These are phyloP conservation scores for Dynastes maya DNA, from an alignment of 2,888 invertebrate genomes.

Conservation along the genomic window DNA sequence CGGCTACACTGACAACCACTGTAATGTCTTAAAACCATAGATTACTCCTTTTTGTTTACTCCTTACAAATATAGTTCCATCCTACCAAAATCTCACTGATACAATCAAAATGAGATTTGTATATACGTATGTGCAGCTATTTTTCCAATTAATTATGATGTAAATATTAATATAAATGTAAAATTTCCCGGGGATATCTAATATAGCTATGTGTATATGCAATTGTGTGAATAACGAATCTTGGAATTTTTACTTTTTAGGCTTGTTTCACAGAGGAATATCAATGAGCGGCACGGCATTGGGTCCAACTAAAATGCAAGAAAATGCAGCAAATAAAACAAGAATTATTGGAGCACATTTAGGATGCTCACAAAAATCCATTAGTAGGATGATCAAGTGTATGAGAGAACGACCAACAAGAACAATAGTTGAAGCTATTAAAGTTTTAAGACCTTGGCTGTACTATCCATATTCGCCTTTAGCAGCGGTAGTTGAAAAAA, in stretches of 20 bases:
- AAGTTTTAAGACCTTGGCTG: conserved; percentile 46
- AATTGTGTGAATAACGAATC: too few relatives aligned
- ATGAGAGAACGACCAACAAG: conserved; percentile 75
- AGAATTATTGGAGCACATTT: conserved; percentile 73
- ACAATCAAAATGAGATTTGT: too few relatives aligned
- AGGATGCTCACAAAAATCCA: conserved; percentile 74
- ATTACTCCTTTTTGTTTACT: too few relatives aligned
- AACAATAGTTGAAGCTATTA: conserved; percentile 72
- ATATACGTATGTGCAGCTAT: too few relatives aligned
- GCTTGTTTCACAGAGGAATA: conserved; percentile 74
- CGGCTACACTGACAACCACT: too few relatives aligned
- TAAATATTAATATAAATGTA: too few relatives aligned
- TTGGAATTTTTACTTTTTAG: conserved; percentile 64
- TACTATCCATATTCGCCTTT: conserved; percentile 78
- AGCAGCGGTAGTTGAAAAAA: conserved; percentile 77
- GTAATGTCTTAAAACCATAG: too few relatives aligned
- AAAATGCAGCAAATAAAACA: conserved; percentile 74
- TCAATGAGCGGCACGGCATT: conserved; percentile 80
- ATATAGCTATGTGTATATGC: too few relatives aligned
- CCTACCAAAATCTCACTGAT: too few relatives aligned
- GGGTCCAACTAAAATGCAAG: conserved; percentile 71
- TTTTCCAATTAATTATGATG: too few relatives aligned
- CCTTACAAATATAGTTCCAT: too few relatives aligned
- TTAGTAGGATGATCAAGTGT: conserved; percentile 75
- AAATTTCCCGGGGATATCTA: too few relatives aligned